Evolutionary conservation across 1,140 invertebrate species (phyloP).

Genomic region (Drosophila teissieri): DNA sequence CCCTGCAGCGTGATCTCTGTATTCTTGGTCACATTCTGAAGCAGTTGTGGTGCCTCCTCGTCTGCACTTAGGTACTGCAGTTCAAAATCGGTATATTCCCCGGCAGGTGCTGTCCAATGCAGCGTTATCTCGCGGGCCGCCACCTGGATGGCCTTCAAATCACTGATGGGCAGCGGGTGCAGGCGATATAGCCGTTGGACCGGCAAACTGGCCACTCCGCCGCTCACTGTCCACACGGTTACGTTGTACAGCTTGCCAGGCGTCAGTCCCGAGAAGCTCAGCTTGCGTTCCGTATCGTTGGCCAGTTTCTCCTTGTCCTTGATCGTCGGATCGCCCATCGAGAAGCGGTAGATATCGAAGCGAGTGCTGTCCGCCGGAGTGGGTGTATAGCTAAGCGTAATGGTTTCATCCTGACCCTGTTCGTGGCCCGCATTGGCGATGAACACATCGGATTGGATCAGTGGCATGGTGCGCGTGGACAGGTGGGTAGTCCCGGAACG

Average conservation of each 20-base stretch:
- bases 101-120: conserved; percentile 91
- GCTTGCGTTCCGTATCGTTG: conserved; percentile 91
- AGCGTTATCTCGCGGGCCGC: conserved; percentile 92
- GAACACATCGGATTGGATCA: conserved; percentile 95
- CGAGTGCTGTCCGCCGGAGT: conserved; percentile 90
- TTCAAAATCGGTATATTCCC: conserved; percentile 94
- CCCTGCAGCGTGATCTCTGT: conserved; percentile 89
- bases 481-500: conserved; percentile 89
- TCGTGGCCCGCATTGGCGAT: conserved; percentile 93
- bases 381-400: conserved; percentile 93
- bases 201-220: conserved; percentile 92
- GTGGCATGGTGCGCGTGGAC: conserved; percentile 91
- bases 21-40: conserved; percentile 89
- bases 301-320: conserved; percentile 90
- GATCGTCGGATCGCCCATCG: conserved; percentile 89
- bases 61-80: conserved; percentile 92
- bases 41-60: conserved; percentile 86
- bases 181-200: conserved; percentile 92
- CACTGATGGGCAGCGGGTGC: conserved; percentile 92
- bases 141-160: conserved; percentile 90
- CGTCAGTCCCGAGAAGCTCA: conserved; percentile 91
- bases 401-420: conserved; percentile 85
- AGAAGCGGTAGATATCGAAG: conserved; percentile 94
- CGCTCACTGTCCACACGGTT: conserved; percentile 96
- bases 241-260: conserved; percentile 95